These are phyloP conservation scores for Epinotia nisella DNA, from an alignment of 2,888 invertebrate genomes.

Conservation along the genomic window DNA sequence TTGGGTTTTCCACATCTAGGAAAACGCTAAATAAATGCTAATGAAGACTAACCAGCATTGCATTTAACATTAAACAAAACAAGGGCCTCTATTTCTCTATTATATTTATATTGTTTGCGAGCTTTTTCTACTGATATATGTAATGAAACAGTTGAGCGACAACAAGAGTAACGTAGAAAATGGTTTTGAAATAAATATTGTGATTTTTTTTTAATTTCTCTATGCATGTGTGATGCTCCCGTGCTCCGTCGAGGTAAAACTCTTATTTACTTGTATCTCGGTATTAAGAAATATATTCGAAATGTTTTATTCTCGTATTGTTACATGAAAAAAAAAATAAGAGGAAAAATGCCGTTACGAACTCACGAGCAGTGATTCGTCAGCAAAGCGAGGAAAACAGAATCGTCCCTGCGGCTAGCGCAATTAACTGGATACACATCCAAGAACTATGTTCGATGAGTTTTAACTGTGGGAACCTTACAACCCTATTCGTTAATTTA, in stretches of 20 bases:
- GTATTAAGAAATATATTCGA: conserved; percentile 4
- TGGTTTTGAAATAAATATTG: conserved; percentile 33
- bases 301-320: conserved; percentile 31
- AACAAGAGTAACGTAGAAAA: conserved; percentile 17
- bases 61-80: neutral
- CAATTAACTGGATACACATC: conserved; percentile 1
- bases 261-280: conserved; percentile 30
- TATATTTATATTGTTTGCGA: conserved; percentile 5
- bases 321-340: conserved; percentile 58
- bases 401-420: conserved; percentile 3
- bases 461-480: too few species aligned
- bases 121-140: conserved; percentile 4
- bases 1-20: too few species aligned
- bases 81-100: neutral
- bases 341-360: conserved; percentile 65
- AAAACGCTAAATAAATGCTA: too few species aligned
- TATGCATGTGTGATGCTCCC: conserved; percentile 30
- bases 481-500: too few species aligned
- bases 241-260: conserved; percentile 10
- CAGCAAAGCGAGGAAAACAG: conserved; percentile 59
- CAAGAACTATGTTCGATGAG: too few species aligned
- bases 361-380: conserved; percentile 68
- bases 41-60: neutral
- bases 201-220: conserved; percentile 40
- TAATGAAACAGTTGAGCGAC: conserved; percentile 28